These are phyloP conservation scores for Chaetophractus vellerosus DNA, from an alignment of 2,797 vertebrate genomes.

Conservation along the genomic window DNA sequence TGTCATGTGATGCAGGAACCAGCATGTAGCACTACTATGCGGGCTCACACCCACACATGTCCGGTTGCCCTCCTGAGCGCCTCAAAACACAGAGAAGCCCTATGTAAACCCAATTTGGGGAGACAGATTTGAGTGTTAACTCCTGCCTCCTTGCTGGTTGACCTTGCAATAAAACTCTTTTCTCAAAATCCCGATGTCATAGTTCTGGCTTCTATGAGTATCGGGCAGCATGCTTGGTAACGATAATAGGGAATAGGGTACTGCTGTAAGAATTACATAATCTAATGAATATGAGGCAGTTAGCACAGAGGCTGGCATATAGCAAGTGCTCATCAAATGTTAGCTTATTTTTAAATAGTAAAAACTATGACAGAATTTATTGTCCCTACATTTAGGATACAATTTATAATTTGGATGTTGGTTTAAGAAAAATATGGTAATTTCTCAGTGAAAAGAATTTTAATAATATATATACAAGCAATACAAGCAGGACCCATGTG, in stretches of 20 bases:
- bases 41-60: too few relatives aligned
- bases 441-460: constrained; percentile 18
- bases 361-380: constrained; percentile 8
- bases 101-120: too few relatives aligned
- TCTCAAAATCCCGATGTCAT: too few relatives aligned
- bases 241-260: not conserved
- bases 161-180: too few relatives aligned
- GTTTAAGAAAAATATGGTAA: not conserved
- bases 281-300: not conserved
- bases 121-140: too few relatives aligned
- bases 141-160: too few relatives aligned
- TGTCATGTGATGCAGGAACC: too few relatives aligned
- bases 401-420: constrained; percentile 27
- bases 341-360: constrained; percentile 2
- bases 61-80: too few relatives aligned
- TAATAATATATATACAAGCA: constrained; percentile 28
- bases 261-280: constrained; percentile 9
- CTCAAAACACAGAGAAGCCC: too few relatives aligned
- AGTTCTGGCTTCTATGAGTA: too few relatives aligned
- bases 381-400: not conserved
- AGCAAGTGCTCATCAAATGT: not conserved
- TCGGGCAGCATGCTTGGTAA: too few relatives aligned
- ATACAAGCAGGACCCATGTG: not conserved
- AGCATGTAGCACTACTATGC: too few relatives aligned
- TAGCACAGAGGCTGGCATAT: not conserved